Base-by-base conservation (phyloP, 2,888 invertebrate genomes). In the Conomelus anceps region DNA sequence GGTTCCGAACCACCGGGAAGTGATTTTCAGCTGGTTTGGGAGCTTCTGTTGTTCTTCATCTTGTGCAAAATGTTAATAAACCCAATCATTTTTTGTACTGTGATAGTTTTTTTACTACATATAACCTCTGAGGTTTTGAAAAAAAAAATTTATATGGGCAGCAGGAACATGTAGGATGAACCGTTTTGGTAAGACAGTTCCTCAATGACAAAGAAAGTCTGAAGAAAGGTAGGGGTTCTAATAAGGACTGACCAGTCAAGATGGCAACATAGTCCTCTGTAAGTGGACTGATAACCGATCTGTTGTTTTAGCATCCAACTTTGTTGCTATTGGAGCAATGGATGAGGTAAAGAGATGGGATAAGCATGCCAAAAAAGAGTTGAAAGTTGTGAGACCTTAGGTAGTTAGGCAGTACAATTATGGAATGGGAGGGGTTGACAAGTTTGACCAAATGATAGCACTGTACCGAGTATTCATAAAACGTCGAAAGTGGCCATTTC, bases 401-500 rank as follows among this genome's bases (percentile, higher is more conserved):
- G 89, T 90, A 17, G 89, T 89, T 3, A 41, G 17, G 23, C 24
- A 88, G 6, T 90, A 90, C 34, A 91, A 91, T 85, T 17, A 23
- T 29, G 41, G 41, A 24, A 90, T 91, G 90, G 91, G 91, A 17
- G 90, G 88, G n/a, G 90, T 90, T 26, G 90, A 90, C 86, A 86
- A 22, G 84, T 88, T 34, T 89, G 89, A 91, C 22, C 90, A 89
- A 34, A 63, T 85, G 86, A 23, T 34, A 34, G 34, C 34, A 9
- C 34, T 34, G 13, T 34, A 34, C 13, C 9, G 34, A 34, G 17
- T 34, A 17, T 34, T 34, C 34, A 34, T 34, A 9, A 34, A 34
- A 34, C 9, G 34, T 17, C 4, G 34, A 13, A 34, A 34, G 34
- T 34, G 34, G 34, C 34, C 34, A 9, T 34, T 34, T 9, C 4